These are phyloP conservation scores for Pelecanoides urinatrix DNA, from an alignment of 2,113 vertebrate species.

Conservation along the genomic window DNA sequence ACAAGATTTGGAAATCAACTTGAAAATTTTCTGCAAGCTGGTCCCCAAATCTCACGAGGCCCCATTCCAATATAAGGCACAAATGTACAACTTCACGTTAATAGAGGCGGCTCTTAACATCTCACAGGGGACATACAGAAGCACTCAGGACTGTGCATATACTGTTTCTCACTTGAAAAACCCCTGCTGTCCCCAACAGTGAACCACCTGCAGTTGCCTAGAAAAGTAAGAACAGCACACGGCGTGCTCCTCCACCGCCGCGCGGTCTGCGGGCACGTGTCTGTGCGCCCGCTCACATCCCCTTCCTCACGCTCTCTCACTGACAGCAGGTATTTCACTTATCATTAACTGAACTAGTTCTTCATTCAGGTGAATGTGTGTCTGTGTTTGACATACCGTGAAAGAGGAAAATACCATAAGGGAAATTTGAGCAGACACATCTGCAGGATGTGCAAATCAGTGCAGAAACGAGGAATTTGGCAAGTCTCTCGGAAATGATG, in stretches of 20 bases:
- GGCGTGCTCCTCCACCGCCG: accelerated
- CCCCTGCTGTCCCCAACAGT: not conserved
- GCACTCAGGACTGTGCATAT: not conserved
- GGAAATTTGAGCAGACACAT: slow-evolving; percentile 42
- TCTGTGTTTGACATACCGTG: not conserved
- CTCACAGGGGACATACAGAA: accelerated
- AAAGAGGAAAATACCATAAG: not conserved
- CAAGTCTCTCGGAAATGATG: slow-evolving; percentile 63
- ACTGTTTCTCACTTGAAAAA: not conserved
- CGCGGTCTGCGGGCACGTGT: accelerated
- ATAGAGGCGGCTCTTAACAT: not conserved
- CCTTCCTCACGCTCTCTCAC: not conserved
- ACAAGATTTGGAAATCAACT: not conserved
- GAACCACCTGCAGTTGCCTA: not conserved
- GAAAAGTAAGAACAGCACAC: not conserved
- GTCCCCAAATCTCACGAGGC: not conserved
- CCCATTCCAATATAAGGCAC: not conserved
- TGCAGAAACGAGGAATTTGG: slow-evolving; percentile 47
- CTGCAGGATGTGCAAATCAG: slow-evolving; percentile 64
- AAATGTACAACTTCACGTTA: not conserved
- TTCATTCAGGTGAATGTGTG: not conserved
- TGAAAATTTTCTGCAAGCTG: not conserved
- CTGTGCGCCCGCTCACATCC: not conserved
- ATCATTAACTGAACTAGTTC: not conserved
- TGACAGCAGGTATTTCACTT: not conserved